These are phyloP conservation scores for Spinus pinus DNA, from an alignment of 2,797 vertebrate species.

Conservation along the genomic window DNA sequence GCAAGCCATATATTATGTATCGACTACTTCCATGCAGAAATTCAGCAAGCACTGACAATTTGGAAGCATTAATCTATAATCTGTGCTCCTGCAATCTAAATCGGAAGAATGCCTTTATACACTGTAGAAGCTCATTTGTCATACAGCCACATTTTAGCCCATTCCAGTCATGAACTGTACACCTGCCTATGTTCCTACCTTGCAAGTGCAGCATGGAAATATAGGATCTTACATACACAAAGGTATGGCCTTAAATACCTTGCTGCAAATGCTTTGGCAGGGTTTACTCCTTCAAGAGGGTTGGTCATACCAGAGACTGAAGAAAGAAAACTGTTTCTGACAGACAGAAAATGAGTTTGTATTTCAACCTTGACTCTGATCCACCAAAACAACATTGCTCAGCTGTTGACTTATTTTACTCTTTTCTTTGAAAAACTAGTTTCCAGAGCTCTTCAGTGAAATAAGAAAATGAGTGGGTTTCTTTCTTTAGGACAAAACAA, in stretches of 20 bases:
- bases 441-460: not conserved
- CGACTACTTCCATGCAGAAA: not conserved
- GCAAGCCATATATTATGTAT: not conserved
- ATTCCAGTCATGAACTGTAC: not conserved
- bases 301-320: not conserved
- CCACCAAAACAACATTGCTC: not conserved
- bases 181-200: not conserved
- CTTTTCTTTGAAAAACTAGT: not conserved
- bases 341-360: not conserved
- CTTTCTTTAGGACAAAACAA: not conserved
- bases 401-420: not conserved
- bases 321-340: not conserved
- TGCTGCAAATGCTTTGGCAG: not conserved
- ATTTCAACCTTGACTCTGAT: not conserved
- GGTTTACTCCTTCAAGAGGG: not conserved
- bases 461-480: not conserved
- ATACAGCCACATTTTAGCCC: not conserved
- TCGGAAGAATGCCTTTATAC: not conserved
- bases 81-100: not conserved
- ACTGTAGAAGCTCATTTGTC: not conserved
- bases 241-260: not conserved
- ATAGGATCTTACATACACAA: not conserved
- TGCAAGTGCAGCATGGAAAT: not conserved
- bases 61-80: not conserved
- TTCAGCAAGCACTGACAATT: not conserved